phyloP scores from a whole-genome alignment of 2,797 vertebrate species.

The Petrocephalus sullivani region DNA sequence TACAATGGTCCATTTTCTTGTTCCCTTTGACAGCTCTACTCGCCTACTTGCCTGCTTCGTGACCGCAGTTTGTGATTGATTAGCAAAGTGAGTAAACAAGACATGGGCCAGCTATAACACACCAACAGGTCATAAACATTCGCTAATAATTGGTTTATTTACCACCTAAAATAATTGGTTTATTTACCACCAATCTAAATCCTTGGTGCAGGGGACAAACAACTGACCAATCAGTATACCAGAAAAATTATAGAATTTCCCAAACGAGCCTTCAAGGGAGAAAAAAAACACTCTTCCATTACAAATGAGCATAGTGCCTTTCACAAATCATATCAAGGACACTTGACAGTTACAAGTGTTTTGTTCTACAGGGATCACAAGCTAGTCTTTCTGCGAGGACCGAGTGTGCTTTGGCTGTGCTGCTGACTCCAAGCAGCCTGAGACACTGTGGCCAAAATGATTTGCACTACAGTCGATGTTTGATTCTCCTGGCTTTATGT shows the following conservation, averaged over 20 bases:
- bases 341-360: background rate
- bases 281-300: background rate
- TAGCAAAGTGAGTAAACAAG: background rate
- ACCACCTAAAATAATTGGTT: background rate
- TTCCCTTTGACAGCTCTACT: background rate
- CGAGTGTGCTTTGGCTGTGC: background rate
- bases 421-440: background rate
- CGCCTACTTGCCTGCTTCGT: background rate
- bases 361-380: slow-evolving; percentile 10
- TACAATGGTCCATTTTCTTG: background rate
- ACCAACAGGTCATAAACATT: background rate
- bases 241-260: background rate
- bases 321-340: slow-evolving; percentile 16
- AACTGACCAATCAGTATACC: background rate
- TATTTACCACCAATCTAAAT: background rate
- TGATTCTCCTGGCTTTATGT: background rate
- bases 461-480: background rate
- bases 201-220: background rate
- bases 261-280: background rate
- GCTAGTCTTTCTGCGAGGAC: background rate
- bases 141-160: background rate
- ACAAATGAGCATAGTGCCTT: background rate
- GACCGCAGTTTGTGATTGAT: background rate
- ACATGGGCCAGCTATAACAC: background rate
- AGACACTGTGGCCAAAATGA: background rate